Conservation (phyloP, 2,113 vertebrate genomes). For the Aptenodytes patagonicus region DNA sequence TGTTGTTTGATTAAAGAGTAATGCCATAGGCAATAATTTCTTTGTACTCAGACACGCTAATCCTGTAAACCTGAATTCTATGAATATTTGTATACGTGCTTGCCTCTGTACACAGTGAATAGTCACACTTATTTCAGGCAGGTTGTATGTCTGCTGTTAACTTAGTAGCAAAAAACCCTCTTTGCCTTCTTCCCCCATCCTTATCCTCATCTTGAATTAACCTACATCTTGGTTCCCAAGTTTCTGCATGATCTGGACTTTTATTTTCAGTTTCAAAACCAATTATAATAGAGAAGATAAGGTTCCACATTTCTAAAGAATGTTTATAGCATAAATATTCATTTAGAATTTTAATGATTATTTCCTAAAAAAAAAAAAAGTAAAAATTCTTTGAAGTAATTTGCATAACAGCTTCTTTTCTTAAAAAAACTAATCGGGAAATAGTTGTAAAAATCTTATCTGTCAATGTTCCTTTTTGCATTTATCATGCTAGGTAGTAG, state of each 20-base stretch:
- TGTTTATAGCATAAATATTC: neutral
- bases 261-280: neutral
- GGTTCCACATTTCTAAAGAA: neutral
- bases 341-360: neutral
- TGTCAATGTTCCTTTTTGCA: neutral
- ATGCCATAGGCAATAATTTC: neutral
- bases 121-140: neutral
- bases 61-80: neutral
- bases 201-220: neutral
- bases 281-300: neutral
- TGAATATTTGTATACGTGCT: neutral
- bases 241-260: neutral
- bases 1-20: slow-evolving; percentile 48
- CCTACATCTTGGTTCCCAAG: neutral
- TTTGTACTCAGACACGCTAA: slow-evolving; percentile 40
- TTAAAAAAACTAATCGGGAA: slow-evolving; percentile 46
- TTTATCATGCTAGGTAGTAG: neutral
- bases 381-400: neutral
- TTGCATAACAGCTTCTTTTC: slow-evolving; percentile 9
- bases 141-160: neutral
- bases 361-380: neutral
- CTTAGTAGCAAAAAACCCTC: neutral
- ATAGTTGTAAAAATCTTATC: neutral
- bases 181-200: neutral
- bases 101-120: neutral